phyloP scores from a whole-genome alignment of 1,140 invertebrate species.

The Chlorops oryzae region DNA sequence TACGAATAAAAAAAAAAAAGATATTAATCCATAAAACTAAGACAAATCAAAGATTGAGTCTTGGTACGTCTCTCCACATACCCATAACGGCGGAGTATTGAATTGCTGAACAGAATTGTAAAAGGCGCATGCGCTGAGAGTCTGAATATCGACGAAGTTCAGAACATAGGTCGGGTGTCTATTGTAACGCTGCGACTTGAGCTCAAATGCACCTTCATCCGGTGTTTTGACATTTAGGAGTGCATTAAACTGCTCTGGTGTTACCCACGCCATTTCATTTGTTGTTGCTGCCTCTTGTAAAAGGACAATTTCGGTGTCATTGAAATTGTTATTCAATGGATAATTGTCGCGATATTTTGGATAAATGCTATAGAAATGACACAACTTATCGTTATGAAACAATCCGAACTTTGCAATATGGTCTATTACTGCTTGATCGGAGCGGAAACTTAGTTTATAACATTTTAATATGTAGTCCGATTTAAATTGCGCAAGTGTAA shows the following conservation, averaged over 20 bases:
- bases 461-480: no score
- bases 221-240: no score
- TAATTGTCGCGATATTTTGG: constrained; percentile 15
- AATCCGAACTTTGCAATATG: no score
- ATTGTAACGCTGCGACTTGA: constrained; percentile 10
- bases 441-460: no score
- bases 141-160: constrained; percentile 4
- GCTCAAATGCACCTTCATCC: no score
- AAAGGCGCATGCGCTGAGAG: constrained; percentile 5
- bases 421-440: no score
- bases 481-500: no score
- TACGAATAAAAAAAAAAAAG: no score
- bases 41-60: constrained; percentile 14
- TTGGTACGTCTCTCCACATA: constrained; percentile 14
- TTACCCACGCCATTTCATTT: no score
- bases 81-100: constrained; percentile 14
- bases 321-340: constrained; percentile 11
- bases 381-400: no score
- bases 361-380: constrained; percentile 8
- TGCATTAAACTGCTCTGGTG: no score
- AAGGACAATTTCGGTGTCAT: constrained; percentile 13
- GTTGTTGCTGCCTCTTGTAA: not conserved
- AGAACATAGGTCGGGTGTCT: not conserved
- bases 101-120: constrained; percentile 11
- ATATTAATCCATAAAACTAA: no score